Conservation (phyloP, 2,797 vertebrate species). For the Sebastes trivittatus region DNA sequence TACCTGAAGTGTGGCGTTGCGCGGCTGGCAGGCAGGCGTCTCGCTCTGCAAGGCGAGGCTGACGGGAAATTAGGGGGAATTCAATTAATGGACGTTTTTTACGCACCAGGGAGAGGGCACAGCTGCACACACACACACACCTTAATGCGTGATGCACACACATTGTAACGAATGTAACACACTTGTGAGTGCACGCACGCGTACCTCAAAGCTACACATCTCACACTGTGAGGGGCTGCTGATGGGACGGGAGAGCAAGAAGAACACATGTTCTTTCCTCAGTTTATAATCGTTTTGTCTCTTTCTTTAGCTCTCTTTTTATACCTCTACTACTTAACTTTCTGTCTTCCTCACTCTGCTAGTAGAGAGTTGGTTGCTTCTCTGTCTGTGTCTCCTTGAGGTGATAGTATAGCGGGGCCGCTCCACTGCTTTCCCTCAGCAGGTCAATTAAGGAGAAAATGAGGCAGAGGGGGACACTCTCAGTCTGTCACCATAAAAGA, state of each 20-base stretch:
- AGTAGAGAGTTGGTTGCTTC: conserved; percentile 4
- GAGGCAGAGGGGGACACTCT: conserved; percentile 68
- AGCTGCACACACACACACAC: conserved; percentile 58
- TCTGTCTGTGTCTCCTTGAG: conserved; percentile 38
- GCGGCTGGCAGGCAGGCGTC: conserved; percentile 76
- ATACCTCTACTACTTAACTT: conserved; percentile 13
- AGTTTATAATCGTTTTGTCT: conserved; percentile 20
- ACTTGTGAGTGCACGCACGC: conserved; percentile 12
- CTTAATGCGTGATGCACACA: conserved; percentile 46
- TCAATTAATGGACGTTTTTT: conserved; percentile 98
- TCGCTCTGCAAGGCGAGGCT: conserved; percentile 81
- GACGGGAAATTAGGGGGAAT: conserved; percentile 95
- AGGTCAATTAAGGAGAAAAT: conserved; percentile 79
- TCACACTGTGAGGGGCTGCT: conserved; percentile 77
- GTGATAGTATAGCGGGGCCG: conserved; percentile 38
- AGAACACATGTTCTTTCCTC: conserved; percentile 48
- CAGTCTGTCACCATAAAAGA: conserved; percentile 71
- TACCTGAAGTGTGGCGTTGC: conserved; percentile 94
- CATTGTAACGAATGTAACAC: conserved; percentile 45
- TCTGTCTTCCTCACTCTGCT: conserved; percentile 13
- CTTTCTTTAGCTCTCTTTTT: conserved; percentile 10
- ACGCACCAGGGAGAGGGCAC: conserved; percentile 93
- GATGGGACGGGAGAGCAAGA: conserved; percentile 45
- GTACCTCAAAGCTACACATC: conserved; percentile 76
- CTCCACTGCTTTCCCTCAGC: conserved; percentile 60